Conservation (phyloP, 2,113 vertebrate genomes). For the Petrocephalus zakoni region DNA sequence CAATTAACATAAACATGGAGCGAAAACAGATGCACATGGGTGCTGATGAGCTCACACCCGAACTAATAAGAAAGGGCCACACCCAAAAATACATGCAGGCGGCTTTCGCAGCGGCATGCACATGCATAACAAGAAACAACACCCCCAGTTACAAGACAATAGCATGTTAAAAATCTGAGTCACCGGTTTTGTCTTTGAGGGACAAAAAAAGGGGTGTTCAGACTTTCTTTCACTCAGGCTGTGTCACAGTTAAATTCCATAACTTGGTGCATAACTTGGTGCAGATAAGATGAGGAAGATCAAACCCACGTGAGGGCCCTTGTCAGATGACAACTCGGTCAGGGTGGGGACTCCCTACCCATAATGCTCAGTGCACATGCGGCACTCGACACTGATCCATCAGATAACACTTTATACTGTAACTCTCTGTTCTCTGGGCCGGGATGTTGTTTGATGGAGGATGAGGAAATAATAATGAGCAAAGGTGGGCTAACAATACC, state of each 20-base stretch:
- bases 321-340: neutral
- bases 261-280: neutral
- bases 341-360: neutral
- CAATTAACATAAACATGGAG: constrained; percentile 1
- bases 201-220: neutral
- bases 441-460: neutral
- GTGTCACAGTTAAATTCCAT: neutral
- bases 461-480: neutral
- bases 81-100: neutral
- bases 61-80: neutral
- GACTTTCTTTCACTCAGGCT: neutral
- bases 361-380: neutral
- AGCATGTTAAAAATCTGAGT: neutral
- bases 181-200: neutral
- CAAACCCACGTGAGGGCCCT: neutral
- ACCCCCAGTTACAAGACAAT: neutral
- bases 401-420: neutral
- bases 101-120: neutral
- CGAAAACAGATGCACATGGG: neutral
- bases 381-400: neutral
- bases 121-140: neutral
- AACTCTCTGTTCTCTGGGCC: neutral
- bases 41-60: neutral
- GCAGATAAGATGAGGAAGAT: neutral
- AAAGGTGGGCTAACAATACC: neutral